Percentiles rank a stretch among this genome's conserved stretches.
phyloP scores from a whole-genome alignment of 2,888 invertebrate genomes.

The Carcina quercana region DNA sequence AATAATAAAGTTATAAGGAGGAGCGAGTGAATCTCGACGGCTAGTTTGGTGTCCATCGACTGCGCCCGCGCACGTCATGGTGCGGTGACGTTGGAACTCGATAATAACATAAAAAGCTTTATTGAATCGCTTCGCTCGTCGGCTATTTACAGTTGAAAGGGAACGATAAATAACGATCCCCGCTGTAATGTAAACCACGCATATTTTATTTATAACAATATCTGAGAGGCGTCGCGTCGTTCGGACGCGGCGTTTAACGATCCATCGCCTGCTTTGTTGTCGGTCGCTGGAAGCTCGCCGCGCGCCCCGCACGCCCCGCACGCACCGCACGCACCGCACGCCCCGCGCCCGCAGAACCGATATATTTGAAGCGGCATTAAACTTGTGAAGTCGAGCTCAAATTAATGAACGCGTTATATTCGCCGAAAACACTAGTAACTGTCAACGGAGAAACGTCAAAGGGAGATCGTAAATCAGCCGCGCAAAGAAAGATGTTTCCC shows the following conservation, averaged over 20 bases:
- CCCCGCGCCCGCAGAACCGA: conserved; percentile 33
- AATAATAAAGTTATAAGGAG: too few relatives aligned
- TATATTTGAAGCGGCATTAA: conserved; percentile 42
- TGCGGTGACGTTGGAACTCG: too few relatives aligned
- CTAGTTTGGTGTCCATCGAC: too few relatives aligned
- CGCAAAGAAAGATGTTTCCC: conserved; percentile 65
- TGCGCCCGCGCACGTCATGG: too few relatives aligned
- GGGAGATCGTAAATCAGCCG: conserved; percentile 40
- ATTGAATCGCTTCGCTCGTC: background rate
- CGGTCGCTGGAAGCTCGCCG: too few relatives aligned
- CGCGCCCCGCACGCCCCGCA: conserved; percentile 20
- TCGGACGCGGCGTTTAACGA: conserved; percentile 44
- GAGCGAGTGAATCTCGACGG: too few relatives aligned
- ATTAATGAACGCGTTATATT: conserved; percentile 61
- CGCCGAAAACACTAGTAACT: conserved; percentile 50
- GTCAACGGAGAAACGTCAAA: conserved; percentile 32
- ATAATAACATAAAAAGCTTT: too few relatives aligned
- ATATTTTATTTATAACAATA: conserved; percentile 35
- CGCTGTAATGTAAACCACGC: conserved; percentile 33
- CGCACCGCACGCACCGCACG: conserved; percentile 28
- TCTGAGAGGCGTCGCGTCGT: conserved; percentile 21
- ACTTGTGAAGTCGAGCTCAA: conserved; percentile 36
- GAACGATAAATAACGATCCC: conserved; percentile 31
- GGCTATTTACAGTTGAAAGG: conserved; percentile 4
- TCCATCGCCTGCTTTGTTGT: conserved; percentile 61